Base-by-base conservation (phyloP, 1,140 invertebrate genomes). In the Coboldia fuscipes region DNA sequence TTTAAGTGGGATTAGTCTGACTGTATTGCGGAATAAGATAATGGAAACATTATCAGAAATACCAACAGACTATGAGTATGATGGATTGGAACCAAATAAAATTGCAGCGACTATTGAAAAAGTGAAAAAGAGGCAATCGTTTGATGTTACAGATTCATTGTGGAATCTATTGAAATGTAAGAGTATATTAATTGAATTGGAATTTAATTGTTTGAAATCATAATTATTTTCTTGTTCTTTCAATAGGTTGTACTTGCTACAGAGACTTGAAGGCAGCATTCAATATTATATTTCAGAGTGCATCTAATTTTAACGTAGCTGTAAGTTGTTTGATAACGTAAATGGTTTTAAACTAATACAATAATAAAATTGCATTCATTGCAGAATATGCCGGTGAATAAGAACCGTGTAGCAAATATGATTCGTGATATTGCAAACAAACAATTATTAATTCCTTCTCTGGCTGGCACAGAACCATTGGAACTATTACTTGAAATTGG, bases 401-500 rank as follows among this genome's bases (percentile, higher is more conserved):
- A 53, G 30, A 55, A 53, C 39, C 46, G 51, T 3, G 30, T 55
- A 20, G 51, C 50, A 0, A 46, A 51, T 44, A 46, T 55, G 12
- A 53, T 55, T 19, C 44, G 43, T 2, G 50, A 54, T 38, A 16
- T 55, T 16, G 41, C 50, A 16, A 47, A 55, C 39, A 43, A 47
- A 10, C 45, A 51, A 0, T 31, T 55, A 18, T 50, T 50, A 8
- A 49, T 55, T 37, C 52, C 52, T 5, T 48, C 48, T 20, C 38
- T 55, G 0, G 46, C 44, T 30, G 50, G 51, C 3, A 41, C 50
- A 0, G 52, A 55, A 34, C 50, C 52, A 0, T 33, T 55, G 26
- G 52, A 55, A 36, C 34, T 55, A 5, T 33, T 55, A 10, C 35
- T 55, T n/a, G 52, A 55, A 40, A 54, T 55, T 30, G 52, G 52